These are phyloP conservation scores for Arctopsyche grandis DNA, from an alignment of 1,140 invertebrate species.

Conservation along the genomic window DNA sequence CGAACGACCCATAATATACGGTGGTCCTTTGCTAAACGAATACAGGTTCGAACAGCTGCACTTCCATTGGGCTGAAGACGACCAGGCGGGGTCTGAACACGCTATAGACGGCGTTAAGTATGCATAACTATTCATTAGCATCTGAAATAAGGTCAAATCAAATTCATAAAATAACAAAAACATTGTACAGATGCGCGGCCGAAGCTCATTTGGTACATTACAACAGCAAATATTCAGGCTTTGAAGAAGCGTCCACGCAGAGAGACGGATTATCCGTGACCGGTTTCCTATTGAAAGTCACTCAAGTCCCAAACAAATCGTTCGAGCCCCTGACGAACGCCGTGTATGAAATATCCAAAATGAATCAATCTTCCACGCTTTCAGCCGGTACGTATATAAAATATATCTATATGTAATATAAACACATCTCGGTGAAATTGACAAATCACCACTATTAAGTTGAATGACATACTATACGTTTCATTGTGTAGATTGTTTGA, in stretches of 20 bases:
- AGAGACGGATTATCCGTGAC: constrained; percentile 81
- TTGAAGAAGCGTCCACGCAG: constrained; percentile 75
- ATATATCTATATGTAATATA: constrained; percentile 1
- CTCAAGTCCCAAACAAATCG: constrained; percentile 57
- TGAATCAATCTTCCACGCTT: not conserved
- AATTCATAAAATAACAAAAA: not conserved
- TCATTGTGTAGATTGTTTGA: constrained; percentile 58
- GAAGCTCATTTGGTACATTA: constrained; percentile 84
- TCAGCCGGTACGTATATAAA: constrained; percentile 6
- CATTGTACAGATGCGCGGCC: constrained; percentile 70
- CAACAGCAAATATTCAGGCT: constrained; percentile 76
- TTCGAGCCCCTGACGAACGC: constrained; percentile 56
- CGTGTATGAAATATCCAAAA: constrained; percentile 18
- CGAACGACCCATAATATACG: constrained; percentile 63
- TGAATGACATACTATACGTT: not conserved
- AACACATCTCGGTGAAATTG: not conserved
- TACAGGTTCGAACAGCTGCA: constrained; percentile 82
- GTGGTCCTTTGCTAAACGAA: constrained; percentile 73
- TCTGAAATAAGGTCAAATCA: too few species aligned
- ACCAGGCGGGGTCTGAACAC: constrained; percentile 83
- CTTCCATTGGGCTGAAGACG: constrained; percentile 84
- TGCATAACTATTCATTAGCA: constrained; percentile 53
- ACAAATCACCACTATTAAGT: not conserved
- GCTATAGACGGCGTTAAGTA: constrained; percentile 74
- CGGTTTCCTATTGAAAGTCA: constrained; percentile 76